phyloP scores from a whole-genome alignment of 2,113 vertebrate species.

The Piaya cayana region DNA sequence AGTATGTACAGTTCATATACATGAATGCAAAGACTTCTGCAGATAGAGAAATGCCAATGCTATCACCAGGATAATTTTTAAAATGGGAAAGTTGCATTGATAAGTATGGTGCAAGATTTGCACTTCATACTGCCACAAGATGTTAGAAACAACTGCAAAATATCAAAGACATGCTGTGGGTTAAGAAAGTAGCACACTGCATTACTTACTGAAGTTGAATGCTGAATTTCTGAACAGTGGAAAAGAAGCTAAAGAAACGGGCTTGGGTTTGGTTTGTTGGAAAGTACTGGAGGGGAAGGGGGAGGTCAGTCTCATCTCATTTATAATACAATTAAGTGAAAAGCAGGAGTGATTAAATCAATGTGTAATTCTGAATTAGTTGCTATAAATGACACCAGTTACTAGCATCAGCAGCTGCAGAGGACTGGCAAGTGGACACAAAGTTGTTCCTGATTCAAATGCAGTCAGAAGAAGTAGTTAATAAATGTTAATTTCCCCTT shows the following conservation, averaged over 20 bases:
- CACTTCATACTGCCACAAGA: neutral
- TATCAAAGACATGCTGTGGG: neutral
- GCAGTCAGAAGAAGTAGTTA: neutral
- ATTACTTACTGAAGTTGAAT: neutral
- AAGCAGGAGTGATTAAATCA: neutral
- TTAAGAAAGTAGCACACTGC: neutral
- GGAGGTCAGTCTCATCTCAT: neutral
- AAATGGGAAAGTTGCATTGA: neutral
- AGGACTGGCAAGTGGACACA: neutral
- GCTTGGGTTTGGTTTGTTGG: neutral
- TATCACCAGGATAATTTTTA: neutral
- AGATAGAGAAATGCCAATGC: neutral
- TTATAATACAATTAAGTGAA: neutral
- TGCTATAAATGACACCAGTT: neutral
- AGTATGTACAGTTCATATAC: neutral
- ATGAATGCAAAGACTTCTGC: neutral
- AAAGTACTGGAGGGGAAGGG: accelerated
- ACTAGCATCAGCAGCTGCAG: neutral
- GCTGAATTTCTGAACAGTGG: neutral
- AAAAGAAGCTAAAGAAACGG: neutral
- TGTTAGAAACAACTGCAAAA: neutral
- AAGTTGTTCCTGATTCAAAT: neutral
- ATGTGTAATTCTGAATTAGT: neutral
- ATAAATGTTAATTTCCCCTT: neutral
- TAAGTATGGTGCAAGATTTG: neutral